These are phyloP conservation scores for Oreocharis arfaki DNA, from an alignment of 2,113 vertebrate species.

Conservation along the genomic window DNA sequence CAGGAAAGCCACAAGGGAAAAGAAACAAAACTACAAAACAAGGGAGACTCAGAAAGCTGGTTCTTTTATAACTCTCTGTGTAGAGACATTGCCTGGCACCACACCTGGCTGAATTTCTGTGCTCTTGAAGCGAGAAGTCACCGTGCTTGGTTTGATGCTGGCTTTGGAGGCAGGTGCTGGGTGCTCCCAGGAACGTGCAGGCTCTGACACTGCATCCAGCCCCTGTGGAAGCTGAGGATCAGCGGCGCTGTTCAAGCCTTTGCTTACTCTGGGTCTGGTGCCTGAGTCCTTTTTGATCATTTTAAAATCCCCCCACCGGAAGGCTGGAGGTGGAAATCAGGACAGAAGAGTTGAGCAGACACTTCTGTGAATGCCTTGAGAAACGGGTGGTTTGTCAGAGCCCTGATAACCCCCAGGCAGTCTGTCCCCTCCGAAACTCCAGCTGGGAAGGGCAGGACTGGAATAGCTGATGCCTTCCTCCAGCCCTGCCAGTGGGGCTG, in stretches of 20 bases:
- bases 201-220: neutral
- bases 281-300: neutral
- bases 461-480: neutral
- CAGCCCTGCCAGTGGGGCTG: accelerated
- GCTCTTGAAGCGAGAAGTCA: neutral
- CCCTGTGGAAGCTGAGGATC: neutral
- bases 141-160: neutral
- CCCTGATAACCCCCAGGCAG: neutral
- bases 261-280: neutral
- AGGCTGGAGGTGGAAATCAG: neutral
- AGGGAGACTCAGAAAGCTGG: neutral
- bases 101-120: neutral
- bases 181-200: neutral
- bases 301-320: neutral
- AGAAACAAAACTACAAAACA: slow-evolving; percentile 19
- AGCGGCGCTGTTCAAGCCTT: neutral
- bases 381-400: neutral
- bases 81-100: neutral
- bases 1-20: slow-evolving; percentile 36
- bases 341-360: neutral
- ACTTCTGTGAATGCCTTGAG: neutral
- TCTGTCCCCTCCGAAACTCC: neutral
- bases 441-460: neutral
- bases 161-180: neutral
- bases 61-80: neutral